Conservation (phyloP, 2,888 invertebrate genomes). For the Biston betularia region DNA sequence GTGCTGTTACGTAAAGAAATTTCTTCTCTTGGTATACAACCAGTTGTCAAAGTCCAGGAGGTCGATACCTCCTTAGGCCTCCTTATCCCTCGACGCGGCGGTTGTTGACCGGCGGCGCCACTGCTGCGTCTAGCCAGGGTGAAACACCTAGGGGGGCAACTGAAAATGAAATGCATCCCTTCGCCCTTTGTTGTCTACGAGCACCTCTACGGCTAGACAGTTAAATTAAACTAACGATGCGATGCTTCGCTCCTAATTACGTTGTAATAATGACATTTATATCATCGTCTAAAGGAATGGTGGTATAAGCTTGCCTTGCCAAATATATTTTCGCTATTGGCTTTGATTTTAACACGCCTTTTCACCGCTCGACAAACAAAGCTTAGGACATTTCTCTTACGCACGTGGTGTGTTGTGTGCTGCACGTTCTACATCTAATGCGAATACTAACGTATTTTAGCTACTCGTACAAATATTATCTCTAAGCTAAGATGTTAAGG, state of each 20-base stretch:
- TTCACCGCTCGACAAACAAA: too few species aligned
- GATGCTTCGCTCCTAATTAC: constrained; percentile 10
- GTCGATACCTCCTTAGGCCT: constrained; percentile 49
- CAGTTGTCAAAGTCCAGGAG: background rate
- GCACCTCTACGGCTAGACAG: constrained; percentile 23
- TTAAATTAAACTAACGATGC: constrained; percentile 16
- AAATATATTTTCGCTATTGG: background rate
- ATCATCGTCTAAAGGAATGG: background rate
- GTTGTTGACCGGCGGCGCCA: constrained; percentile 56
- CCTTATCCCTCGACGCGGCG: constrained; percentile 46
- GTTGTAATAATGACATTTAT: background rate
- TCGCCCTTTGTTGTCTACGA: constrained; percentile 56
- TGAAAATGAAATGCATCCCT: constrained; percentile 47
- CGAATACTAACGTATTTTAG: too few species aligned
- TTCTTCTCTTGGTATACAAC: too few species aligned
- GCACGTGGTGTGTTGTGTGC: too few species aligned
- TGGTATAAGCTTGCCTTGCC: background rate
- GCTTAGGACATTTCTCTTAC: too few species aligned
- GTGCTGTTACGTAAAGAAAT: too few species aligned
- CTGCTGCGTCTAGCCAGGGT: constrained; percentile 60
- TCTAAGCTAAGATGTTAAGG: too few species aligned
- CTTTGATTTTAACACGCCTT: background rate
- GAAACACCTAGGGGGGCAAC: constrained; percentile 53
- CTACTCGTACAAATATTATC: too few species aligned
- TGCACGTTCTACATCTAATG: too few species aligned